These are phyloP conservation scores for Tipula helvola DNA, from an alignment of 2,888 invertebrate genomes.

Conservation along the genomic window DNA sequence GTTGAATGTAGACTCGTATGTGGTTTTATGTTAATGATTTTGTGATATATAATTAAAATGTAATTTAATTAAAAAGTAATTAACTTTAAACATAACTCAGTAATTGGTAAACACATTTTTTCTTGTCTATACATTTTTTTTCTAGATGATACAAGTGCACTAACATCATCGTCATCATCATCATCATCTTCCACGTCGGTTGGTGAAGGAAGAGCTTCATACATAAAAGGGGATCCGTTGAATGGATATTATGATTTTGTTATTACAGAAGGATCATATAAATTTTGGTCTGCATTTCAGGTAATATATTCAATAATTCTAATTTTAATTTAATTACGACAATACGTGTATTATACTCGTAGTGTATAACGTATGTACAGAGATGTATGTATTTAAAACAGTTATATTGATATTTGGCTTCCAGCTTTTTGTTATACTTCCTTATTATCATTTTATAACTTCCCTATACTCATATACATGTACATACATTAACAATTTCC, in stretches of 20 bases:
- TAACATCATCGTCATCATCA: too few relatives aligned
- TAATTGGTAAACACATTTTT: background rate
- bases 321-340: background rate
- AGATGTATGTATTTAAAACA: background rate
- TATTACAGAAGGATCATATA: constrained; percentile 78
- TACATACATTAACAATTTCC: background rate
- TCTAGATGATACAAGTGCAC: background rate
- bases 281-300: constrained; percentile 81
- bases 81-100: background rate
- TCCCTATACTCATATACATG: too few relatives aligned
- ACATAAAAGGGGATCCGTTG: constrained; percentile 51
- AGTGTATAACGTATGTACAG: background rate
- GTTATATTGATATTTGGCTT: background rate
- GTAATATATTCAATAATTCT: constrained; percentile 31
- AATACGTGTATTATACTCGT: background rate
- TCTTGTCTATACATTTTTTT: background rate
- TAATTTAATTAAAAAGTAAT: background rate
- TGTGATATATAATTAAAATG: background rate
- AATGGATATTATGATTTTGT: constrained; percentile 76
- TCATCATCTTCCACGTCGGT: constrained; percentile 14
- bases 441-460: background rate
- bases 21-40: background rate
- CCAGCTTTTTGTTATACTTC: background rate
- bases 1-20: background rate
- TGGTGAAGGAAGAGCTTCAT: constrained; percentile 27